Base-by-base conservation (phyloP, 2,888 invertebrate species). In the Cyaniris semiargus region DNA sequence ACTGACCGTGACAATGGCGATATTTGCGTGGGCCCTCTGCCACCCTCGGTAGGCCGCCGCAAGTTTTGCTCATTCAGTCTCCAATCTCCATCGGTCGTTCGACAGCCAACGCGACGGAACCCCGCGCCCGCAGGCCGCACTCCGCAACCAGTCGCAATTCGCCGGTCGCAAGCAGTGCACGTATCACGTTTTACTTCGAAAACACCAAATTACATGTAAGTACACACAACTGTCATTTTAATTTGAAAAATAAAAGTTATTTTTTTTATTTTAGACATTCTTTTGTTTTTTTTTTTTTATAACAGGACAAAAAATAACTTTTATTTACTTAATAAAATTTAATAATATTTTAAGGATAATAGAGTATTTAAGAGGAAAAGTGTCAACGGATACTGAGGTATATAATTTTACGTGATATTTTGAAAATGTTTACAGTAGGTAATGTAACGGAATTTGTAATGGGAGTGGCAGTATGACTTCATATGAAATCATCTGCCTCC, bases 141-240 rank as follows among this genome's bases (percentile, higher is more conserved):
- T 70, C 31, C 70, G 75, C 77, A 78, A 77, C 80, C 81, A 83
- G 92, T 92, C 88, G 89, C 85, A 82, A 85, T 86, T 87, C 86
- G 87, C 86, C 88, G 85, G 84, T 85, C 86, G 85, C 81, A 80
- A 83, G 83, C 81, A 84, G 90, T 89, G 89, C 86, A 88, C 91
- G 89, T 82, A 79, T 80, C 81, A 79, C 78, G 81, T 81, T 82
- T 81, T 80, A 83, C 79, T 82, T 84, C 81, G 82, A 83, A 66
- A 66, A 84, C 86, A 84, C 85, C 85, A 86, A 86, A 85, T 31
- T 15, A 38, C 38, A 76, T 66, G 76, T 76, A 76, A 76, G 76
- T 76, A 76, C 60, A 38, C 66, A 23, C 27, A 21, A 23, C n/a
- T 66, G 66, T 27, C 31, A 31, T 23, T 60, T 8, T 23, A 23